Percentiles rank a stretch among this genome's conserved stretches.
Conservation (phyloP, 2,888 invertebrate genomes). For the Drosophila setosimentum region DNA sequence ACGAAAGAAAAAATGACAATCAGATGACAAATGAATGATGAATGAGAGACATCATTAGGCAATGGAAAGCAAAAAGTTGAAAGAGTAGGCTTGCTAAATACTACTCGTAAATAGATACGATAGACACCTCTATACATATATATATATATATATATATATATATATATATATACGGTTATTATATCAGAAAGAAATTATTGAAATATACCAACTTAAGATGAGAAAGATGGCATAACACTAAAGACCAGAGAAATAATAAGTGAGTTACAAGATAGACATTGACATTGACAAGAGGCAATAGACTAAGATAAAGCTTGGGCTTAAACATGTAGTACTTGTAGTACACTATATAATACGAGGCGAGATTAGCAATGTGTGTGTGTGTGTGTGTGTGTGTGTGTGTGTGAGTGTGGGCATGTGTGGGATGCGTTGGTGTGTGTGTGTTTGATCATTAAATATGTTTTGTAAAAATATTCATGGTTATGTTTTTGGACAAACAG, state of each 20-base stretch:
- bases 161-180: constrained; percentile 14
- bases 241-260: constrained; percentile 21
- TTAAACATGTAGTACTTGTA: constrained; percentile 27
- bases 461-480: constrained; percentile 23
- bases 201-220: constrained; percentile 27
- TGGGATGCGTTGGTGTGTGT: neutral
- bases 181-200: constrained; percentile 17
- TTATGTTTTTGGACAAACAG: constrained; percentile 26
- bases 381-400: constrained; percentile 17
- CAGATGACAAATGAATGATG: constrained; percentile 52
- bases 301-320: constrained; percentile 35
- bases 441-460: constrained; percentile 11
- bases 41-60: constrained; percentile 51
- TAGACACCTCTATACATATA: constrained; percentile 15
- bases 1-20: constrained; percentile 29
- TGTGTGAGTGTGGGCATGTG: constrained; percentile 10
- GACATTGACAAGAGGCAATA: constrained; percentile 54
- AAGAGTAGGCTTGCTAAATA: constrained; percentile 27
- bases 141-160: constrained; percentile 1
- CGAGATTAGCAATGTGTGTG: constrained; percentile 53
- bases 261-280: constrained; percentile 40
- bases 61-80: constrained; percentile 35
- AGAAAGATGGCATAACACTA: constrained; percentile 37
- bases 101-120: constrained; percentile 10
- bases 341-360: constrained; percentile 35